Conservation (phyloP, 2,797 vertebrate genomes). For the Poeciliopsis infans region DNA sequence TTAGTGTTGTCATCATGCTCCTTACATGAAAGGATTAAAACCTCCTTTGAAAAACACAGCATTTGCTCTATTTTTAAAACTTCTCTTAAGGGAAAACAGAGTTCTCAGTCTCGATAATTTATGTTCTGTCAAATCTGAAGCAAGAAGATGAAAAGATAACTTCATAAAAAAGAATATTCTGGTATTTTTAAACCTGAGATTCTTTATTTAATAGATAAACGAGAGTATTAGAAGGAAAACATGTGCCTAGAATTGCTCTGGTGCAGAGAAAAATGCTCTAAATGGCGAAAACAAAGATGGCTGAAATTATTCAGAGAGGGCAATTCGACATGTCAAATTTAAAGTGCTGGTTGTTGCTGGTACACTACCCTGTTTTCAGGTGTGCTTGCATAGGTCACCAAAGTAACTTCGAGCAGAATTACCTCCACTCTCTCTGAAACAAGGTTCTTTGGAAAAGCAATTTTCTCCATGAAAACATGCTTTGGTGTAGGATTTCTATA, state of each 20-base stretch:
- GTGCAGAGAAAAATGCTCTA: not conserved
- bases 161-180: not conserved
- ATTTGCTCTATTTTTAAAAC: not conserved
- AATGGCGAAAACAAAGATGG: not conserved
- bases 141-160: not conserved
- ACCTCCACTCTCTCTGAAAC: not conserved
- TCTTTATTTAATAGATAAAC: not conserved
- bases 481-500: not conserved
- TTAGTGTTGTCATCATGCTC: not conserved
- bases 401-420: slow-evolving; percentile 1
- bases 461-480: not conserved
- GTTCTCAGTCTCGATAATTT: not conserved
- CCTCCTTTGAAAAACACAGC: not conserved
- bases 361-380: not conserved
- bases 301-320: not conserved
- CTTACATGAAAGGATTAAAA: not conserved
- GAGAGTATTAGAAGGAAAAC: not conserved
- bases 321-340: not conserved
- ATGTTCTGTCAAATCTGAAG: not conserved
- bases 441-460: not conserved
- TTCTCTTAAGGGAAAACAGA: not conserved
- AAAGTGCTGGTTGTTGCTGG: not conserved
- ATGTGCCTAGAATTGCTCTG: not conserved
- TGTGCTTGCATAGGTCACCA: not conserved
- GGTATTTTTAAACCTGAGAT: slow-evolving; percentile 4